Evolutionary conservation across 1,140 invertebrate genomes (phyloP), one percentile per base, ranked within the genome.

Genomic region (Danaus melanippus): DNA sequence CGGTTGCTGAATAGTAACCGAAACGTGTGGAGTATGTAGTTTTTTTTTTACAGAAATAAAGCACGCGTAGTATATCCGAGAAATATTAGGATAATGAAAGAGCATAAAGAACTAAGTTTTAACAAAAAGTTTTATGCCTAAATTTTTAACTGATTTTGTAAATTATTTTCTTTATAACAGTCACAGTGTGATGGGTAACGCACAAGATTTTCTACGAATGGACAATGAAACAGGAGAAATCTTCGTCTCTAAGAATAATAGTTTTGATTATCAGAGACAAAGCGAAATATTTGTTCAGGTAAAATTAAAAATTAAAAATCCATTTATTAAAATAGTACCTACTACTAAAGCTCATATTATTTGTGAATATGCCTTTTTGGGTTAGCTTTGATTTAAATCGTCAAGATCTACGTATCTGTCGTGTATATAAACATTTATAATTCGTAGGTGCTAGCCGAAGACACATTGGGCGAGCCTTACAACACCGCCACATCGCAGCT

Each of bases 181-280:
- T 6, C 81, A 90, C 63, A 66, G 70, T 0, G 56, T 90, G 6
- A 63, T 85, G 60, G 87, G 86, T 55, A 89, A 74, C 53, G 81
- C 74, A 9, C 66, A 48, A 10, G 56, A 74, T 8, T 85, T 65
- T 43, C 60, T 90, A 10, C 50, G 39, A 11, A 90, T 90, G 40
- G 72, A 89, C 55, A 32, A 73, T 8, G 44, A 53, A 0, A 86
- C 76, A 0, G 90, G 90, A 1, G 70, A 77, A 8, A 87, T 91
- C 39, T 69, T 49, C 50, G 89, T 89, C 0, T 77, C 65, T 1
- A 40, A 62, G 9, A 74, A 89, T 42, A 74, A 89, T 40, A 79
- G 86, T 10, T 90, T 91, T 56, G 88, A 91, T 64, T 90, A 89
- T 62, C 89, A 91, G 61, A 71, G 85, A 39, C 88, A 90, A 65